Evolutionary conservation across 2,113 vertebrate species (phyloP).

Genomic region (Sminthopsis crassicaudata): DNA sequence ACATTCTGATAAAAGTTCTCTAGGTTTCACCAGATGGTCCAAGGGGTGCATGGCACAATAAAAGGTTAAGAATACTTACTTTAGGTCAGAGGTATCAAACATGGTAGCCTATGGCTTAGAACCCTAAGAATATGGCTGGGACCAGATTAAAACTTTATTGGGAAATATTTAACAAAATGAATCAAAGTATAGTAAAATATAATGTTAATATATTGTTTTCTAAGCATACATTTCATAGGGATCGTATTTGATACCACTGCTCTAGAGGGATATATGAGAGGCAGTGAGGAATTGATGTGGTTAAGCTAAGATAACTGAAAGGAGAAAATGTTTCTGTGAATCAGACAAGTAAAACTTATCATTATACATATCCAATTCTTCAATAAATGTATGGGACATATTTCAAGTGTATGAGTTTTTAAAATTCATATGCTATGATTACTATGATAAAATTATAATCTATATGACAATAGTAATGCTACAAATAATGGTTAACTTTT

Average conservation of each 20-base stretch:
- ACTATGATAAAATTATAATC: not conserved
- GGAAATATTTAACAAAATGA: not conserved
- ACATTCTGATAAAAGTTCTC: not conserved
- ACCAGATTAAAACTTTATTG: not conserved
- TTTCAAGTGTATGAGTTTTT: not conserved
- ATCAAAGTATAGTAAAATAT: not conserved
- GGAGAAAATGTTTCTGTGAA: not conserved
- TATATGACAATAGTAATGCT: not conserved
- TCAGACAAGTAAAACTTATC: not conserved
- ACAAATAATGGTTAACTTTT: not conserved
- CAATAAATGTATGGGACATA: not conserved
- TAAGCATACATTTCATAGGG: not conserved
- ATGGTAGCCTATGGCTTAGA: not conserved
- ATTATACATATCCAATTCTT: not conserved
- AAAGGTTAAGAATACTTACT: not conserved
- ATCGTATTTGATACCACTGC: not conserved
- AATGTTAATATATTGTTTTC: not conserved
- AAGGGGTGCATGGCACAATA: not conserved
- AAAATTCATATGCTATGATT: not conserved
- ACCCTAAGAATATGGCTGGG: not conserved
- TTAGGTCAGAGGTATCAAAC: not conserved
- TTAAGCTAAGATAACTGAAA: not conserved
- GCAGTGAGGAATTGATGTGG: too few species aligned
- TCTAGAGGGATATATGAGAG: not conserved
- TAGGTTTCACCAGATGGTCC: not conserved